Conservation (phyloP, 2,113 vertebrate genomes). For the Hyaena hyaena region DNA sequence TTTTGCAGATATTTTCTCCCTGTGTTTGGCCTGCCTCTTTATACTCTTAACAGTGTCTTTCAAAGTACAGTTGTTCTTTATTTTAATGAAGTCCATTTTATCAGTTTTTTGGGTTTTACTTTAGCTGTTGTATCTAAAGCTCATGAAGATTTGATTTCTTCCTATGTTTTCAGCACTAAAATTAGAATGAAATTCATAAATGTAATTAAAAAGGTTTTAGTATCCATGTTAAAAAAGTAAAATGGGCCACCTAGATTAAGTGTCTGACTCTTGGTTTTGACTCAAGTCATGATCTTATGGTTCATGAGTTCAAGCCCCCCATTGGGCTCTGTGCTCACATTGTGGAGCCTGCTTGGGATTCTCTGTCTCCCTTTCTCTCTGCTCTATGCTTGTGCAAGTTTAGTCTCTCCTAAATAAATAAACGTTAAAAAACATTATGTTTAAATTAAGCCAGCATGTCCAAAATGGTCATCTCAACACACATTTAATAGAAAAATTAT, state of each 20-base stretch:
- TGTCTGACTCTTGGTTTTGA: no score
- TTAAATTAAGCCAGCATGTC: background rate
- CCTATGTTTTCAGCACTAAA: background rate
- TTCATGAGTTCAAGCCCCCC: no score
- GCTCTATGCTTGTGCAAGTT: no score
- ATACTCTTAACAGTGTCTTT: background rate
- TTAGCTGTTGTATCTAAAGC: background rate
- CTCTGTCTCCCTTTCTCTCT: no score
- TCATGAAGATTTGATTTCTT: background rate
- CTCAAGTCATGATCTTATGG: no score
- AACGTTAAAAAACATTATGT: background rate
- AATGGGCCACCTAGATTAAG: no score
- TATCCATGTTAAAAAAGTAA: background rate
- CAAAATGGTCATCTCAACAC: background rate
- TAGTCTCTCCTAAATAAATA: no score
- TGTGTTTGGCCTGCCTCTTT: background rate
- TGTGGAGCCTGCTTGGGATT: no score
- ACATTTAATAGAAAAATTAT: conserved; percentile 29
- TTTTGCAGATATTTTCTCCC: background rate
- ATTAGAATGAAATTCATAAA: conserved; percentile 10
- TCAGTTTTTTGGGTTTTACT: background rate
- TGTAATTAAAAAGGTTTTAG: background rate
- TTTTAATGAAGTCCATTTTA: conserved; percentile 8
- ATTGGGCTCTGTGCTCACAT: no score
- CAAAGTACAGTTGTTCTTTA: background rate